Conservation (phyloP, 2,797 vertebrate species). For the Rhincodon typus region DNA sequence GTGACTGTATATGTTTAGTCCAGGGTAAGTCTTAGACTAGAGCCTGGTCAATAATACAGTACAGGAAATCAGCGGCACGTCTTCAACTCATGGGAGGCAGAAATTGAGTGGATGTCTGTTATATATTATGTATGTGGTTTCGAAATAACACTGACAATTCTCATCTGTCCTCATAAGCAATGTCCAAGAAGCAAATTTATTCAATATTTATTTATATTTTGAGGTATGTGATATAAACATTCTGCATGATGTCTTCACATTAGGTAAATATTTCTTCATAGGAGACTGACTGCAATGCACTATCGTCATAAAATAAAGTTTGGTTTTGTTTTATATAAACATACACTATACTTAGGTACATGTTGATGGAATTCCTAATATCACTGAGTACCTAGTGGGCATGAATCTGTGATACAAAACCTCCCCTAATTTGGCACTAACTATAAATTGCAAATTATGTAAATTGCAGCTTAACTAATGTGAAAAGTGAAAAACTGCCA, state of each 20-base stretch:
- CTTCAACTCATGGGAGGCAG: background rate
- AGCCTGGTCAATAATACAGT: background rate
- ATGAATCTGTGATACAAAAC: background rate
- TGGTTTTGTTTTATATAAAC: background rate
- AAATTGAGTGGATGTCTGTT: constrained; percentile 12
- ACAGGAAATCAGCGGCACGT: background rate
- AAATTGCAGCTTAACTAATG: no score
- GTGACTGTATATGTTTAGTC: background rate
- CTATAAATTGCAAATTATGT: background rate
- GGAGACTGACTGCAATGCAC: background rate
- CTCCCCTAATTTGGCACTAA: background rate
- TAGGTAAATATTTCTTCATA: constrained; percentile 25
- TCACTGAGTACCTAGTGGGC: background rate
- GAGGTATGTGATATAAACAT: background rate
- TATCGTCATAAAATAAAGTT: background rate
- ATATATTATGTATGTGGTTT: background rate
- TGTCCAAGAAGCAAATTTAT: constrained; percentile 4
- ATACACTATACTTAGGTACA: background rate
- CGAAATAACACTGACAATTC: background rate
- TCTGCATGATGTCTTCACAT: background rate
- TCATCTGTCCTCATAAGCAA: constrained; percentile 28
- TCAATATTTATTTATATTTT: constrained; percentile 29
- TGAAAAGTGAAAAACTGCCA: no score
- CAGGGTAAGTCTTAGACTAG: constrained; percentile 2
- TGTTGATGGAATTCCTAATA: background rate